phyloP scores from a whole-genome alignment of 2,888 invertebrate species.

The Glomeris marginata region DNA sequence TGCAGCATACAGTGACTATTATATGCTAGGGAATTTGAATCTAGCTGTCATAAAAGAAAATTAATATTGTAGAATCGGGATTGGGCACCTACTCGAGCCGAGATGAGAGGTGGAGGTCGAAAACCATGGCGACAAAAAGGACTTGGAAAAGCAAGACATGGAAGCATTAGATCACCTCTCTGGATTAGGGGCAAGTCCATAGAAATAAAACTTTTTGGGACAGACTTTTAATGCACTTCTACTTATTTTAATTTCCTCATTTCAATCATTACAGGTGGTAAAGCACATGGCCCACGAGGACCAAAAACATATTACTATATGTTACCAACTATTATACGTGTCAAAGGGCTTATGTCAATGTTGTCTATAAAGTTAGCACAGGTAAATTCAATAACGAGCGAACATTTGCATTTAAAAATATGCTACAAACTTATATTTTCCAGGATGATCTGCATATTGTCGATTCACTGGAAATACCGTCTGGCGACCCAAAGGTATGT shows the following conservation, averaged over 20 bases:
- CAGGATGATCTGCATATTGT: conserved; percentile 88
- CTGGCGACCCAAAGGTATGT: conserved; percentile 46
- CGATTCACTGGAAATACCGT: conserved; percentile 67
- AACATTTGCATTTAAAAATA: neutral
- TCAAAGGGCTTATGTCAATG: conserved; percentile 64
- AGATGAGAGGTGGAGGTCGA: conserved; percentile 71
- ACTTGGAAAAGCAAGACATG: conserved; percentile 73
- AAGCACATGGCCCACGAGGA: conserved; percentile 77
- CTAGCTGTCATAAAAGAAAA: too few relatives aligned
- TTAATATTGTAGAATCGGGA: too few relatives aligned
- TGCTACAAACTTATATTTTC: neutral
- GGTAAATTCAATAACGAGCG: conserved; percentile 22
- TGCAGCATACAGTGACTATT: too few relatives aligned
- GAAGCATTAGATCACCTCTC: conserved; percentile 77
- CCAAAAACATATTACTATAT: conserved; percentile 86
- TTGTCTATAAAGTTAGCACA: conserved; percentile 81
- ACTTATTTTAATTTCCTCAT: too few relatives aligned
- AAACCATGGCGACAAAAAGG: conserved; percentile 99
- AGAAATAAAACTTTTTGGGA: too few relatives aligned
- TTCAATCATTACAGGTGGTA: conserved; percentile 42
- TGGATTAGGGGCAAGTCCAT: conserved; percentile 47
- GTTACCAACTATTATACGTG: conserved; percentile 61
- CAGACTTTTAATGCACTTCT: too few relatives aligned
- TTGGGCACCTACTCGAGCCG: conserved; percentile 62
- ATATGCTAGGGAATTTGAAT: too few relatives aligned